Percentiles rank a stretch among this genome's conserved stretches.
phyloP scores from a whole-genome alignment of 2,888 invertebrate species.

The Torymus aiolomorphi region DNA sequence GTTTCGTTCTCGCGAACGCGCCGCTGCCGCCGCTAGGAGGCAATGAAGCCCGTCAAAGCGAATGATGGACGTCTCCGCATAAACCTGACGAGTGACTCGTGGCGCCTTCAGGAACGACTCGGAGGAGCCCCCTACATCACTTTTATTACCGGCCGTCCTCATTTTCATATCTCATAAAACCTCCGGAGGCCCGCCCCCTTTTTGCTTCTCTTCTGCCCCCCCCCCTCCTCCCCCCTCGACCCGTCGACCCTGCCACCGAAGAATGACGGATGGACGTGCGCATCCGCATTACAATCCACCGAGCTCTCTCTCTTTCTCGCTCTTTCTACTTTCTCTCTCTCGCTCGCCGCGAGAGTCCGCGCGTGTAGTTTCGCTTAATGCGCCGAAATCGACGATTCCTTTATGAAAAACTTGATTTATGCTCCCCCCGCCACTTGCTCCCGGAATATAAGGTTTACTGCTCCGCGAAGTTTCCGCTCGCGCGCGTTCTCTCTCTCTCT shows the following conservation, averaged over 20 bases:
- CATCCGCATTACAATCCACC: constrained; percentile 59
- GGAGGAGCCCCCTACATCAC: constrained; percentile 75
- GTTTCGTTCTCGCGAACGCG: not conserved
- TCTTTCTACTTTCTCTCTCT: not conserved
- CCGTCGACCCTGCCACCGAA: constrained; percentile 48
- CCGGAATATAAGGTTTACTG: constrained; percentile 52
- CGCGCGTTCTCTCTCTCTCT: not conserved
- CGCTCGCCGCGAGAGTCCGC: constrained; percentile 53
- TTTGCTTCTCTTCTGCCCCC: constrained; percentile 22
- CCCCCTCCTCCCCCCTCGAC: not conserved
- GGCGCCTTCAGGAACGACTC: constrained; percentile 74
- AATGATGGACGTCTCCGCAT: constrained; percentile 76
- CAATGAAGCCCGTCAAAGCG: constrained; percentile 75
- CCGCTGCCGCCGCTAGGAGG: constrained; percentile 63
- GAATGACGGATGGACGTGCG: constrained; percentile 59
- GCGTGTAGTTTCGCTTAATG: constrained; percentile 64
- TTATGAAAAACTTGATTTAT: constrained; percentile 62
- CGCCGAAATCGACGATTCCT: constrained; percentile 64
- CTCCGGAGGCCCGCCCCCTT: constrained; percentile 64
- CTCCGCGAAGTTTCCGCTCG: constrained; percentile 41
- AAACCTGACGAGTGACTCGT: constrained; percentile 76
- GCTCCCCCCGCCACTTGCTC: constrained; percentile 1
- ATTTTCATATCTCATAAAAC: constrained; percentile 76
- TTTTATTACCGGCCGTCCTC: constrained; percentile 75
- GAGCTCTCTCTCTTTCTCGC: constrained; percentile 28